phyloP scores from a whole-genome alignment of 2,888 invertebrate genomes.

The Drosophila prostipennis region DNA sequence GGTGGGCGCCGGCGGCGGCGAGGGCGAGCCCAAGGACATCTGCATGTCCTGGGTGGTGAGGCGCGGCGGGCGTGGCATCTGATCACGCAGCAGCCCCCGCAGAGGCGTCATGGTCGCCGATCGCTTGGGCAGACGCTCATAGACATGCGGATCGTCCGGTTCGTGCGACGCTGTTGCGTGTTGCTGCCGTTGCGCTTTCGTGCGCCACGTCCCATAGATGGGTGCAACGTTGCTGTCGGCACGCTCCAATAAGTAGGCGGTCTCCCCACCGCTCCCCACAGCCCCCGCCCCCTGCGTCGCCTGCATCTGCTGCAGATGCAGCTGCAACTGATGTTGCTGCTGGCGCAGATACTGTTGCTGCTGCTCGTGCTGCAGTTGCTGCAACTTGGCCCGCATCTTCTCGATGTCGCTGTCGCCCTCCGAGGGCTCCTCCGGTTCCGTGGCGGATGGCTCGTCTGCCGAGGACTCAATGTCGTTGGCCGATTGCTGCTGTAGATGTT shows the following conservation, averaged over 20 bases:
- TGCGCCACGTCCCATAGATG: conserved; percentile 82
- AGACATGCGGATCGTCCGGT: conserved; percentile 68
- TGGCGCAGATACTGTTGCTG: conserved; percentile 71
- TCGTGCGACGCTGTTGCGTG: conserved; percentile 58
- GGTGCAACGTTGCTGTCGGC: conserved; percentile 74
- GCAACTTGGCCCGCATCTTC: conserved; percentile 81
- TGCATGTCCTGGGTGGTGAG: conserved; percentile 65
- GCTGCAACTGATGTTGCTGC: conserved; percentile 63
- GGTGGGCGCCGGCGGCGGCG: conserved; percentile 58
- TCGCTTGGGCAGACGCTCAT: conserved; percentile 80
- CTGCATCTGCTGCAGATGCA: conserved; percentile 73
- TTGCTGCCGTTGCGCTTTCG: conserved; percentile 83
- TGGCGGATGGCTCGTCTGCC: conserved; percentile 28
- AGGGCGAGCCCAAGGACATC: conserved; percentile 29
- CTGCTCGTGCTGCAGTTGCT: conserved; percentile 75
- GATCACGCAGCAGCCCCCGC: conserved; percentile 72
- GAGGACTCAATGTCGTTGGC: conserved; percentile 51
- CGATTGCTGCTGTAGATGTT: conserved; percentile 42
- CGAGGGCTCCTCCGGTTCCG: conserved; percentile 16
- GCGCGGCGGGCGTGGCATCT: conserved; percentile 79
- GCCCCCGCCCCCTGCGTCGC: conserved; percentile 29
- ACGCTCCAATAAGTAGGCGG: conserved; percentile 82
- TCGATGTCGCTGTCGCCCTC: conserved; percentile 61
- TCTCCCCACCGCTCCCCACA: conserved; percentile 78
- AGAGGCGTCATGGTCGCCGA: conserved; percentile 81